phyloP scores from a whole-genome alignment of 2,113 vertebrate genomes.

The Corapipo altera region DNA sequence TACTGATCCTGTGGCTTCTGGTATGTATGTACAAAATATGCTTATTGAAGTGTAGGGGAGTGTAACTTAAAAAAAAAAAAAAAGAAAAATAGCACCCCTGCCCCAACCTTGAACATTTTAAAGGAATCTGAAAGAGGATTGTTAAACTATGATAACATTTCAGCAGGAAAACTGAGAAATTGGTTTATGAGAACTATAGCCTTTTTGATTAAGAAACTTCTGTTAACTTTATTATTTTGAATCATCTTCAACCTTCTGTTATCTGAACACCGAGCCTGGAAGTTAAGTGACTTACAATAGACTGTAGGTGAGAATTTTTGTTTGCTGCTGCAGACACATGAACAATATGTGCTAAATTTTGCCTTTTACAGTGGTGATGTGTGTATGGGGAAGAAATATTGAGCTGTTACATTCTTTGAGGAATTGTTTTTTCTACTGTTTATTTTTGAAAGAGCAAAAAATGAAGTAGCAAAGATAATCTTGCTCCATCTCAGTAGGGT shows the following conservation, averaged over 20 bases:
- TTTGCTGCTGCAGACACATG: background rate
- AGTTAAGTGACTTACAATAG: background rate
- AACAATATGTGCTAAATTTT: background rate
- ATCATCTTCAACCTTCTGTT: background rate
- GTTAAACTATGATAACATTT: background rate
- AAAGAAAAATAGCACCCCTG: background rate
- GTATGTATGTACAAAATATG: background rate
- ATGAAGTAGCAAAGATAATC: background rate
- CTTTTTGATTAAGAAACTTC: background rate
- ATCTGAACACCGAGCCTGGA: background rate
- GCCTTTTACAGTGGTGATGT: background rate
- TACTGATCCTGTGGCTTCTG: background rate
- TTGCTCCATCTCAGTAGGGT: rapidly evolving
- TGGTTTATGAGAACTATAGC: background rate
- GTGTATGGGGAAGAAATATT: background rate
- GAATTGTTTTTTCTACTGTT: background rate
- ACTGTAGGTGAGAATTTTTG: background rate
- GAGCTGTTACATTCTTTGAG: background rate
- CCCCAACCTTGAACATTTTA: background rate
- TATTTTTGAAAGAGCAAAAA: background rate
- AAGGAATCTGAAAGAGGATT: background rate
- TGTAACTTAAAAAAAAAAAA: background rate
- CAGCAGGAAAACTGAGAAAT: background rate
- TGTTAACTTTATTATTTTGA: background rate
- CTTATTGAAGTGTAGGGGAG: background rate